phyloP scores from a whole-genome alignment of 2,797 vertebrate genomes.

The Artibeus lituratus region DNA sequence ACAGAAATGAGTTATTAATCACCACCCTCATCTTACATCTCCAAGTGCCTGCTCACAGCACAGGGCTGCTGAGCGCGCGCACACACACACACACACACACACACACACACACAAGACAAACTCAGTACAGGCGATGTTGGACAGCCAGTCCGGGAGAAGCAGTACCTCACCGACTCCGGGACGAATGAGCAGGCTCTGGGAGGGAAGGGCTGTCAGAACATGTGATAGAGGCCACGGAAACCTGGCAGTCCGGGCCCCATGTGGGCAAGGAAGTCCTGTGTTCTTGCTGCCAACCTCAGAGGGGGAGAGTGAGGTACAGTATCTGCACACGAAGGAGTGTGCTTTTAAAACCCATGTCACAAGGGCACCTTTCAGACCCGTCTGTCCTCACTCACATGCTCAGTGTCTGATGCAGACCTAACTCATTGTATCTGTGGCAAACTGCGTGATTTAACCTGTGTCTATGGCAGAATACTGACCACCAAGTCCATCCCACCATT shows the following conservation, averaged over 20 bases:
- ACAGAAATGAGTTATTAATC: not conserved
- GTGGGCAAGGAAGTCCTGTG: not conserved
- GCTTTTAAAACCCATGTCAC: not conserved
- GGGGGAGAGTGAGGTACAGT: not conserved
- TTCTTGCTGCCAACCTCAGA: not conserved
- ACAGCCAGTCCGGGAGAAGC: not conserved
- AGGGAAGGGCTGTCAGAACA: not conserved
- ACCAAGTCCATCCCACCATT: not conserved
- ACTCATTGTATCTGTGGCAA: not conserved
- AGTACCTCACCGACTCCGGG: not conserved
- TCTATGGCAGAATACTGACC: not conserved
- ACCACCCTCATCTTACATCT: not conserved
- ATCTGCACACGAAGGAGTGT: rapidly evolving
- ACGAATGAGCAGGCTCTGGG: not conserved
- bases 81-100: not conserved
- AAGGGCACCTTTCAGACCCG: not conserved
- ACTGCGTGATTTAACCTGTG: not conserved
- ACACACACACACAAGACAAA: rapidly evolving
- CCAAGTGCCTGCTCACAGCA: not conserved
- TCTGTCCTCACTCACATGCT: not conserved
- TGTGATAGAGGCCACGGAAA: rapidly evolving
- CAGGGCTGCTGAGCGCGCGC: not conserved
- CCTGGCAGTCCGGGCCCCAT: not conserved
- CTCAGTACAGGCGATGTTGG: rapidly evolving
- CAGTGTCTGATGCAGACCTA: not conserved